A percentile compares a stretch with the other conserved stretches of the same genome.
Evolutionary conservation across 2,888 invertebrate species (phyloP).

Genomic region (Antheraea assamensis): DNA sequence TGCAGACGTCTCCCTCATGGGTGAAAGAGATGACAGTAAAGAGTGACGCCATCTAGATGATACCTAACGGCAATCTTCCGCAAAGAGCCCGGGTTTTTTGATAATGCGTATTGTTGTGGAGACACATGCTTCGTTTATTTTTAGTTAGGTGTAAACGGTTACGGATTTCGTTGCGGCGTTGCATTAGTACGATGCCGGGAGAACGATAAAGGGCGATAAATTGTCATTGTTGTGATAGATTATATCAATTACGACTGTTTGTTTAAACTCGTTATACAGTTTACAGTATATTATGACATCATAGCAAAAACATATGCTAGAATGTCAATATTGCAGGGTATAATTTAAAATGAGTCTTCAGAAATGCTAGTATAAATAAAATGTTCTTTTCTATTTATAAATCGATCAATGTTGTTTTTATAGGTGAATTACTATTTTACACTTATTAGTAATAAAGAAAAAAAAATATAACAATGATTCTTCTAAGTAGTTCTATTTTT

Average conservation of each 20-base stretch:
- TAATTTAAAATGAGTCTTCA: slow-evolving; percentile 1
- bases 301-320: slow-evolving; percentile 25
- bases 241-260: slow-evolving; percentile 44
- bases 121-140: slow-evolving; percentile 53
- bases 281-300: slow-evolving; percentile 46
- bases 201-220: slow-evolving; percentile 57
- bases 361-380: background rate
- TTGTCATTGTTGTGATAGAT: slow-evolving; percentile 66
- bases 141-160: slow-evolving; percentile 55
- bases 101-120: slow-evolving; percentile 61
- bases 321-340: background rate
- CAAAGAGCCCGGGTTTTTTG: slow-evolving; percentile 62
- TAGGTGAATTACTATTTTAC: no score
- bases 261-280: slow-evolving; percentile 40
- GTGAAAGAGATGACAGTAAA: slow-evolving; percentile 56
- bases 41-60: slow-evolving; percentile 53
- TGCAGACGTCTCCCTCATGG: slow-evolving; percentile 30
- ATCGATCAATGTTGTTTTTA: background rate
- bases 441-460: no score
- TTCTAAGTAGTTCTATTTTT: no score
- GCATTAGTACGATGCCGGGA: background rate
- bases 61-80: slow-evolving; percentile 76
- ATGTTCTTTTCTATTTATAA: background rate
- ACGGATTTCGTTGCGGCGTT: slow-evolving; percentile 23
- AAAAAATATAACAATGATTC: no score